These are phyloP conservation scores for Cyprinodon brontotheroides DNA, from an alignment of 2,113 vertebrate genomes.

Conservation along the genomic window DNA sequence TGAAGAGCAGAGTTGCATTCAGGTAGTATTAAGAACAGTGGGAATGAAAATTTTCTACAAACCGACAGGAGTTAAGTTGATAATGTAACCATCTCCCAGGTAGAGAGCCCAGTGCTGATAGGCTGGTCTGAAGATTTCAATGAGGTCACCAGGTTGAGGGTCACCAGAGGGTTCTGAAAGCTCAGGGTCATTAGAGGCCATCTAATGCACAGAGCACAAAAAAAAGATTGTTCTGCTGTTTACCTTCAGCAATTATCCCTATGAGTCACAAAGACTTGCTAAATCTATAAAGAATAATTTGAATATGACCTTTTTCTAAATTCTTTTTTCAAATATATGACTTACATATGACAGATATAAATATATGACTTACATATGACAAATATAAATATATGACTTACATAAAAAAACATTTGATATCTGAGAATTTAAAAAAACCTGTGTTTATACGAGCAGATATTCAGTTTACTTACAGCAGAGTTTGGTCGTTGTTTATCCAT, in stretches of 20 bases:
- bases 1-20: not conserved
- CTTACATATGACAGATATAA: too few relatives aligned
- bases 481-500: slow-evolving; percentile 77
- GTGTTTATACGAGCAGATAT: not conserved
- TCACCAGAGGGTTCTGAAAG: slow-evolving; percentile 63
- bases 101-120: slow-evolving; percentile 96
- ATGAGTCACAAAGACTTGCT: not conserved
- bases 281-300: too few relatives aligned
- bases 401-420: too few relatives aligned
- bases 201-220: slow-evolving; percentile 64
- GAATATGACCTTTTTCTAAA: not conserved
- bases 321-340: not conserved
- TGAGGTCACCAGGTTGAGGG: slow-evolving; percentile 90
- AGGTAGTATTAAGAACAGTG: not conserved
- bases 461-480: slow-evolving; percentile 61
- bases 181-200: slow-evolving; percentile 82
- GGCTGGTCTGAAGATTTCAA: slow-evolving; percentile 87
- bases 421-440: not conserved
- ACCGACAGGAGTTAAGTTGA: slow-evolving; percentile 90
- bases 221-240: not conserved
- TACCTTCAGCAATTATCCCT: not conserved
- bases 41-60: slow-evolving; percentile 47
- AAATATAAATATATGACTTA: too few relatives aligned
- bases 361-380: too few relatives aligned
- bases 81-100: slow-evolving; percentile 90